These are phyloP conservation scores for Cenopis cana DNA, from an alignment of 2,888 invertebrate species.

Conservation along the genomic window DNA sequence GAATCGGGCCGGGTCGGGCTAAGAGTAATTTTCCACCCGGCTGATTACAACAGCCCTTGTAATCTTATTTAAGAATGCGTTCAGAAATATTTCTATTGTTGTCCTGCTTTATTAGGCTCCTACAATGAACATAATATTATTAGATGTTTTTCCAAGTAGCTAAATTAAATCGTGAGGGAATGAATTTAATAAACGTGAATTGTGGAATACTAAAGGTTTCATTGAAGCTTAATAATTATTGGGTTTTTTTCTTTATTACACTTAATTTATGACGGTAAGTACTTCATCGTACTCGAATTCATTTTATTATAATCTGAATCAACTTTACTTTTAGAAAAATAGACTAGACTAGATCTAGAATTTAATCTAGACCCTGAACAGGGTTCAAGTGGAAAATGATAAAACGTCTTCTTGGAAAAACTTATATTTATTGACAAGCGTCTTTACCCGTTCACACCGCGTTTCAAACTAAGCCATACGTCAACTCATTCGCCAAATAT, in stretches of 20 bases:
- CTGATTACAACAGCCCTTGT: conserved; percentile 21
- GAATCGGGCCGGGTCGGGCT: conserved; percentile 2
- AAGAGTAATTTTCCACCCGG: conserved; percentile 25
- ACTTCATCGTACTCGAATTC: not conserved
- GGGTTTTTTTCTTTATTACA: not conserved
- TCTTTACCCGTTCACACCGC: no score
- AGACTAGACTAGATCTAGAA: no score
- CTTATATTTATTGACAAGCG: no score
- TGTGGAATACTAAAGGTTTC: conserved; percentile 4
- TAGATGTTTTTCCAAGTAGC: conserved; percentile 23
- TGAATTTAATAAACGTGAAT: conserved; percentile 7
- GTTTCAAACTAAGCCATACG: no score
- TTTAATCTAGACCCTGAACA: no score
- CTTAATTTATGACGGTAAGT: not conserved
- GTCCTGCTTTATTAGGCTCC: conserved; percentile 22
- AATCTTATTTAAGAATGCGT: conserved; percentile 35
- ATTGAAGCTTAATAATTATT: not conserved
- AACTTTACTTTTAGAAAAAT: no score
- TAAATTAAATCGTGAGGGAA: conserved; percentile 15
- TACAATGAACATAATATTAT: conserved; percentile 30
- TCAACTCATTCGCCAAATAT: no score
- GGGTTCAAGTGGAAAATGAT: no score
- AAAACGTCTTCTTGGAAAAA: no score
- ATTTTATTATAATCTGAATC: no score
- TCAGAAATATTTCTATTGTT: conserved; percentile 24